A percentile compares a stretch with the other conserved stretches of the same genome.
These are phyloP conservation scores for Macrocentrus cingulum DNA, from an alignment of 1,140 invertebrate genomes.

Conservation along the genomic window DNA sequence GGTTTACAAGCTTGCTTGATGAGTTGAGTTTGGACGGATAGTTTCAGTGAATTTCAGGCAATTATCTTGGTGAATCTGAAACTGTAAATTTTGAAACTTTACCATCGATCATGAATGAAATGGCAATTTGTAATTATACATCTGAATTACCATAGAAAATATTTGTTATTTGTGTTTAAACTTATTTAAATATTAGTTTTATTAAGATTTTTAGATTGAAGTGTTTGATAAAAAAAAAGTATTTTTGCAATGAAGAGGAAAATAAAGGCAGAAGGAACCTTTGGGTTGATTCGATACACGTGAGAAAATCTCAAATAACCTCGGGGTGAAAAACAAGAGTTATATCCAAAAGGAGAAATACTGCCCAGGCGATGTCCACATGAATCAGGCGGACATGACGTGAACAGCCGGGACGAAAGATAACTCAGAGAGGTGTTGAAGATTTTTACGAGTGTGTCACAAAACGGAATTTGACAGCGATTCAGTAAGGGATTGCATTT, in stretches of 20 bases:
- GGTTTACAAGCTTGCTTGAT: background rate
- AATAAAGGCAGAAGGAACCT: no score
- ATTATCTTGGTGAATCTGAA: background rate
- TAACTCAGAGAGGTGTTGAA: slow-evolving; percentile 32
- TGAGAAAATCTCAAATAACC: background rate
- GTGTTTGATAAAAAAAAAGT: no score
- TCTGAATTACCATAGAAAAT: no score
- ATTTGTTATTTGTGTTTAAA: no score
- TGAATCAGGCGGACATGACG: background rate
- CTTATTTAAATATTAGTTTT: no score
- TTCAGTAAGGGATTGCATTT: background rate
- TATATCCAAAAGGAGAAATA: background rate
- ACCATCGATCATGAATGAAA: background rate
- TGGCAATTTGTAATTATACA: background rate
- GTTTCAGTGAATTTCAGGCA: background rate
- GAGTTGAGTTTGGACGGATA: background rate
- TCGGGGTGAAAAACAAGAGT: background rate
- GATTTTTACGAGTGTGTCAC: slow-evolving; percentile 41
- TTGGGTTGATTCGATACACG: background rate
- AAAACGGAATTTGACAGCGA: background rate
- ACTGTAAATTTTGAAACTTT: no score
- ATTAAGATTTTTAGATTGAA: no score
- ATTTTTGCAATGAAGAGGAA: no score
- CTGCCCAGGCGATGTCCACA: background rate
- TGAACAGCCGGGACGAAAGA: slow-evolving; percentile 37